Evolutionary conservation across 1,140 invertebrate species (phyloP), one percentile per base, ranked within the genome.

Genomic region (Hyles euphorbiae): DNA sequence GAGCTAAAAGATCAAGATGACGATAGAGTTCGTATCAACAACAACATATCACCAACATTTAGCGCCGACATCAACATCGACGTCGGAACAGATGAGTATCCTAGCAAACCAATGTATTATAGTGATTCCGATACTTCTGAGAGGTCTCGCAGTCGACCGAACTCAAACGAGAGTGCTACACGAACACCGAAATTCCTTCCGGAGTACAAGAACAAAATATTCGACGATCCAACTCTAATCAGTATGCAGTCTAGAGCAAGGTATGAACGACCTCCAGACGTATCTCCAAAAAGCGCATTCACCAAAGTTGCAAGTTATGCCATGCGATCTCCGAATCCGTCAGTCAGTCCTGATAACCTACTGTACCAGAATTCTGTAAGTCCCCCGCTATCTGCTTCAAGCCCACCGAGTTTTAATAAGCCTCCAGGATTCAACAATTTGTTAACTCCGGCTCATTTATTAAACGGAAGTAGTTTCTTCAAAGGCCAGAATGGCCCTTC

Each of bases 351-450:
- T 0, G 94, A 95, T 70, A 92, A 92, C 60, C 77, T 93, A 22
- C 92, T 92, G 60, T 96, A 95, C 67, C 94, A 95, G 70, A 93
- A 91, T 62, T 95, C 94, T 46, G 90, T 95, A 45, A 95, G 94
- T 77, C 94, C 95, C 7, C 94, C 94, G 0, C 73, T 91, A 6
- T 83, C 90, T 10, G 78, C 90, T 4, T 72, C 91, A 0, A 91
- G 90, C 59, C 89, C 91, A 34, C 87, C 91, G 22, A 78, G 71
- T 58, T 90, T 86, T 56, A 85, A 78, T 47, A 90, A 89, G 66
- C 57, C 74, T 44, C 61, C 70, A 1, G 75, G 70, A 7, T 89
- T 90, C 51, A 88, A 84, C 48, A 87, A 83, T 58, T 58, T 90
- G 3, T 65, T 90, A 2, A 79, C 78, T 22, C 83, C 90, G 9